Conservation (phyloP, 2,797 vertebrate genomes). For the Nannoperca obscura region DNA sequence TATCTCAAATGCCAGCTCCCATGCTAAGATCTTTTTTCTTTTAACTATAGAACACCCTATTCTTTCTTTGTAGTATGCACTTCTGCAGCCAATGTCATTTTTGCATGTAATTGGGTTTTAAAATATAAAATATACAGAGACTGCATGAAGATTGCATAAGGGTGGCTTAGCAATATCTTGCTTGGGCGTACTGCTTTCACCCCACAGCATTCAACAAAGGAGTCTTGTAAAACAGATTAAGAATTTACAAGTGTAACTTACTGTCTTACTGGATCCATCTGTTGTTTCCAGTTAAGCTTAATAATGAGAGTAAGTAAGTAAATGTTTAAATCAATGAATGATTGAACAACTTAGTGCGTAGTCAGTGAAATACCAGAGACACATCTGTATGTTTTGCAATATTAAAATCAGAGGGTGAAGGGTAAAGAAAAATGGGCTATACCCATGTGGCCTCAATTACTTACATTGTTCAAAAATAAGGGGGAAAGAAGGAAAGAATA, state of each 20-base stretch:
- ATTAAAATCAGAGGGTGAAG: slow-evolving; percentile 75
- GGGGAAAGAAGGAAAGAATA: slow-evolving; percentile 69
- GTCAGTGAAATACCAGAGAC: slow-evolving; percentile 69
- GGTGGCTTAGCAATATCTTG: slow-evolving; percentile 36
- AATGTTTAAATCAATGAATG: slow-evolving; percentile 80
- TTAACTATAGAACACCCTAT: slow-evolving; percentile 4
- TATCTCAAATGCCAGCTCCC: slow-evolving; percentile 36
- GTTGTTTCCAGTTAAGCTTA: slow-evolving; percentile 67
- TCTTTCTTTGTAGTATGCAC: slow-evolving; percentile 35
- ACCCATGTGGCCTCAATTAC: slow-evolving; percentile 76
- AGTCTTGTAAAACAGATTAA: slow-evolving; percentile 40
- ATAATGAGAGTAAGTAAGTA: slow-evolving; percentile 74
- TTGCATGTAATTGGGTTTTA: slow-evolving; percentile 42
- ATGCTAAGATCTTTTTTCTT: slow-evolving; percentile 21
- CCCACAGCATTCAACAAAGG: slow-evolving; percentile 30
- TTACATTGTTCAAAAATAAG: slow-evolving; percentile 68
- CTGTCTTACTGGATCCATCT: slow-evolving; percentile 60
- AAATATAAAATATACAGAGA: slow-evolving; percentile 33
- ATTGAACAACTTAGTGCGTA: slow-evolving; percentile 67
- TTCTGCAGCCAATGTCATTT: slow-evolving; percentile 12
- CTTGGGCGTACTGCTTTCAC: slow-evolving; percentile 16
- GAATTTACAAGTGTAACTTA: slow-evolving; percentile 47
- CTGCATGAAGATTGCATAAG: slow-evolving; percentile 34
- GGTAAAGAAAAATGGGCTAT: slow-evolving; percentile 58
- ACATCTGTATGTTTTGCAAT: slow-evolving; percentile 75